phyloP scores from a whole-genome alignment of 2,888 invertebrate genomes.

The Euphydryas editha region DNA sequence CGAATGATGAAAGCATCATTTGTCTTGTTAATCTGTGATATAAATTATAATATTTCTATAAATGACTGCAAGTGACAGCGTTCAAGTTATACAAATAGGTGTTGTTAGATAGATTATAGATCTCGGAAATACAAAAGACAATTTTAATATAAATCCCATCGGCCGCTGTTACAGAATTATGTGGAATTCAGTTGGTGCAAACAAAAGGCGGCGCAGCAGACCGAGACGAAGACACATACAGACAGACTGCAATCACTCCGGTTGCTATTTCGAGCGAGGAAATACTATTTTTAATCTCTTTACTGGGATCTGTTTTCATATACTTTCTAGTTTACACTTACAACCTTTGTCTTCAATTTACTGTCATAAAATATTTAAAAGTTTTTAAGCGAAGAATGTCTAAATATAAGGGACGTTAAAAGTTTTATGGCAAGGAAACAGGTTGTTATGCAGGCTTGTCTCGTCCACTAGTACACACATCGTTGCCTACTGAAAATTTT shows the following conservation, averaged over 20 bases:
- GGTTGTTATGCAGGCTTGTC: background rate
- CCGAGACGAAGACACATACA: slow-evolving; percentile 28
- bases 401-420: slow-evolving; percentile 1
- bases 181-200: slow-evolving; percentile 22
- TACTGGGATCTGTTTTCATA: slow-evolving; percentile 12
- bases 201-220: slow-evolving; percentile 26
- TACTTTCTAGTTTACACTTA: background rate
- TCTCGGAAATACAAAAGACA: background rate
- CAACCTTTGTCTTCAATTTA: background rate
- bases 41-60: background rate
- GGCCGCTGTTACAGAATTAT: slow-evolving; percentile 7
- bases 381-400: background rate
- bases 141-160: slow-evolving; percentile 15
- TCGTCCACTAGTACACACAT: background rate
- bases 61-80: background rate
- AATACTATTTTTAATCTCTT: slow-evolving; percentile 29
- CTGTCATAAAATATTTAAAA: background rate
- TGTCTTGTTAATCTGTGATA: background rate
- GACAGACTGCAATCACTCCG: slow-evolving; percentile 23
- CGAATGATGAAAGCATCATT: no score
- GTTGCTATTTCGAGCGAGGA: slow-evolving; percentile 22
- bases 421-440: background rate
- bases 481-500: no score
- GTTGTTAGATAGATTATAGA: background rate
- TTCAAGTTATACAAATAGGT: background rate